Evolutionary conservation across 2,797 vertebrate genomes (phyloP), one percentile per base, ranked within the genome.

Genomic region (Spondyliosoma cantharus): DNA sequence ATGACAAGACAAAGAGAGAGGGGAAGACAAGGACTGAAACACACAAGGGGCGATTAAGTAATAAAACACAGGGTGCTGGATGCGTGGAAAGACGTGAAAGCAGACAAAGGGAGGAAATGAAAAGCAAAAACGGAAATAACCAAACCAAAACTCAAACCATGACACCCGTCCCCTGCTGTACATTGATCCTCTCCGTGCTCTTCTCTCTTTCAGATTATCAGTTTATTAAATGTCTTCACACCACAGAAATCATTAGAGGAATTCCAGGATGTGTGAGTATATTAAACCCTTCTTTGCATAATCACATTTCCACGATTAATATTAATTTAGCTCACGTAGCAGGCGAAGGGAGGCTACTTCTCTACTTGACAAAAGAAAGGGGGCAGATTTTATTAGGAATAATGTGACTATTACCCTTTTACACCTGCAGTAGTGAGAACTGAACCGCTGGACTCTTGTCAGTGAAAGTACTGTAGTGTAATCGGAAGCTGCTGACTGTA

Each of bases 151-250:
- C 37, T 37, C 9, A 37, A 37, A 37, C 37, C 37, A 11, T 37
- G 37, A 37, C 37, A 2, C 37, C 37, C 37, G 37, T 37, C 37
- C 37, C 37, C 19, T 16, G 16, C 59, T 45, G 7, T 25, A 42
- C 42, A 37, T 45, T 85, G 52, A 87, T 42, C 48, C 16, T 58
- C 19, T 71, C 11, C 8, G 0, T 37, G 24, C 25, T 81, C 13
- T 84, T 63, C 73, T 94, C 46, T 95, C 80, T 96, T 96, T 78
- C 95, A 99, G 98, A 99, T 99, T 93, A 99, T 99, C 96, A 99
- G 97, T 96, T 97, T 99, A 97, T 96, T 99, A 98, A 99, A 99
- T 90, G 98, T 99, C 92, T 99, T 98, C 96, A 99, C 98, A 76
- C 97, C 97, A 91, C 98, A 99, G 94, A 99, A 99, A 95, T 98